Evolutionary conservation across 2,888 invertebrate species (phyloP).

Genomic region (Melolontha melolontha): DNA sequence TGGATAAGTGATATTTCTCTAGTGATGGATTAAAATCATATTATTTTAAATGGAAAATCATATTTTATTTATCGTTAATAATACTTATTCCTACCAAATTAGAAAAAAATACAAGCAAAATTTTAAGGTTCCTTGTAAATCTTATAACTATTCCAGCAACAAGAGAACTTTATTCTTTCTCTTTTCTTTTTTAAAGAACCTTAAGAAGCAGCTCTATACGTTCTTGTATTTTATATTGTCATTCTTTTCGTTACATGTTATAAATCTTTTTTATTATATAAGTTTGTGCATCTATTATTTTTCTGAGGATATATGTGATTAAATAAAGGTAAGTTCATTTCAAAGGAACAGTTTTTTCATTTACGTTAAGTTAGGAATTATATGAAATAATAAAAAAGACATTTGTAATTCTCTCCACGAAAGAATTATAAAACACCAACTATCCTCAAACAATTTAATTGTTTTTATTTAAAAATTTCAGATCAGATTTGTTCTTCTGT

Average conservation of each 20-base stretch:
- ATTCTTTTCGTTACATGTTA: slow-evolving; percentile 5
- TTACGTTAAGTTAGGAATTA: too few species aligned
- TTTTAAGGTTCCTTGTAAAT: slow-evolving; percentile 1
- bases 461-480: too few species aligned
- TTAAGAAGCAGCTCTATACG: slow-evolving; percentile 1
- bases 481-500: too few species aligned
- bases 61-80: slow-evolving; percentile 31
- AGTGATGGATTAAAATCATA: slow-evolving; percentile 28
- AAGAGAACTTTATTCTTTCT: not conserved
- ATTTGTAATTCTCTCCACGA: too few species aligned
- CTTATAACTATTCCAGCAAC: not conserved
- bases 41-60: slow-evolving; percentile 26
- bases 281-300: slow-evolving; percentile 15
- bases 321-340: too few species aligned
- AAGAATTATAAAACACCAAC: too few species aligned
- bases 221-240: slow-evolving; percentile 5
- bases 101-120: not conserved
- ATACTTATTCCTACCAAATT: slow-evolving; percentile 21
- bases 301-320: not conserved
- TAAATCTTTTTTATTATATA: slow-evolving; percentile 4
- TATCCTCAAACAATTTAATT: too few species aligned
- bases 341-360: too few species aligned
- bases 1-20: slow-evolving; percentile 42
- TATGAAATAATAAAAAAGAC: too few species aligned
- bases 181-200: not conserved